Evolutionary conservation across 1,140 invertebrate genomes (phyloP).

Genomic region (Meteorus sp.): DNA sequence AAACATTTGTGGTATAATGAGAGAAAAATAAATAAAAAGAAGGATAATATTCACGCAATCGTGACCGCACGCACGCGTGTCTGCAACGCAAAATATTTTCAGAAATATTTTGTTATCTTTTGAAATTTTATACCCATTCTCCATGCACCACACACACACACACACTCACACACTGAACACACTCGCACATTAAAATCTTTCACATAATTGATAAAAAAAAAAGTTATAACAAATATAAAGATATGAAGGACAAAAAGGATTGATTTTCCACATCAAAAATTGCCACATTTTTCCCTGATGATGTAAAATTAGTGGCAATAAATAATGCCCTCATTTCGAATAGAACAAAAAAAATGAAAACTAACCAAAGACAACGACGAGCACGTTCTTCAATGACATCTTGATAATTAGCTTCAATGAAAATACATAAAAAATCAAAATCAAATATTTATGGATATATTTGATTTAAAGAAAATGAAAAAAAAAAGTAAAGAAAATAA

Average conservation of each 20-base stretch:
- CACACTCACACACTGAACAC: background rate
- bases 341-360: too few relatives aligned
- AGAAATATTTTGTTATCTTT: background rate
- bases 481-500: background rate
- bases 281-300: background rate
- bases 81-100: slow-evolving; percentile 5
- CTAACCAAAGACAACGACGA: slow-evolving; percentile 18
- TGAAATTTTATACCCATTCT: background rate
- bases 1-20: slow-evolving; percentile 28
- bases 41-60: slow-evolving; percentile 33
- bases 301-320: background rate
- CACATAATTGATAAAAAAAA: too few relatives aligned
- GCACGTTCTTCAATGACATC: slow-evolving; percentile 20
- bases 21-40: too few relatives aligned
- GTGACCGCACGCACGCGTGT: slow-evolving; percentile 22
- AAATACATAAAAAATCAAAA: background rate
- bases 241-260: too few relatives aligned
- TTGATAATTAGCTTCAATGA: background rate
- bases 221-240: too few relatives aligned
- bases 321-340: too few relatives aligned
- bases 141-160: background rate
- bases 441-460: background rate
- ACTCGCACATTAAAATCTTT: background rate
- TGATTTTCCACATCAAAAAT: too few relatives aligned
- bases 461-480: slow-evolving; percentile 6